Percentiles rank a stretch among this genome's conserved stretches.
Evolutionary conservation across 2,888 invertebrate species (phyloP).

Genomic region (Hemicrepidius hirtus): DNA sequence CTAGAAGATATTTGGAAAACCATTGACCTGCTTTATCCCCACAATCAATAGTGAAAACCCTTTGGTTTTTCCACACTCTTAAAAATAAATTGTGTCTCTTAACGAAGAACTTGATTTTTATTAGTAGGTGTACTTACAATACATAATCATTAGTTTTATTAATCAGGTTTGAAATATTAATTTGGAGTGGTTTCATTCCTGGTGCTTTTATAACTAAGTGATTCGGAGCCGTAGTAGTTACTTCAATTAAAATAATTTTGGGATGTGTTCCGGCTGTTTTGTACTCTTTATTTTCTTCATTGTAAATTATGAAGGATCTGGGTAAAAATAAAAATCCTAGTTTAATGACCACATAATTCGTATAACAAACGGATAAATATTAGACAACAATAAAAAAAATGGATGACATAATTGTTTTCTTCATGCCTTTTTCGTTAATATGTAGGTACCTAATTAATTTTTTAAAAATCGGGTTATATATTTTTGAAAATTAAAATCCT

Average conservation of each 20-base stretch:
- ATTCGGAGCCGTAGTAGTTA: constrained; percentile 68
- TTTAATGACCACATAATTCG: neutral
- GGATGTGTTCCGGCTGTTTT: constrained; percentile 71
- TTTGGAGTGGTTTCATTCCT: constrained; percentile 71
- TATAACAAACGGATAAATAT: no score
- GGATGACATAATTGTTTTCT: no score
- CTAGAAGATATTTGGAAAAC: constrained; percentile 73
- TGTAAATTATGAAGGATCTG: constrained; percentile 60
- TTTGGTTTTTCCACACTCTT: constrained; percentile 10
- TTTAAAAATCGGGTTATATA: no score
- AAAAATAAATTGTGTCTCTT: no score
- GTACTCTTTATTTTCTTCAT: constrained; percentile 69
- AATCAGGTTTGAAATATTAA: constrained; percentile 68
- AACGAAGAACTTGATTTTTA: no score
- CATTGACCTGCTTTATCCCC: constrained; percentile 78
- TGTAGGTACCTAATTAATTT: no score
- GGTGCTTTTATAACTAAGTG: constrained; percentile 71
- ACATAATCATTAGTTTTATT: constrained; percentile 45
- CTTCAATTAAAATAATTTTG: constrained; percentile 72
- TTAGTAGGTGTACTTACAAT: constrained; percentile 22
- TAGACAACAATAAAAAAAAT: no score
- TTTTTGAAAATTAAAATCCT: no score
- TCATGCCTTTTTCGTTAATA: no score
- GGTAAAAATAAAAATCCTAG: neutral
- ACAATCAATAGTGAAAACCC: constrained; percentile 73